phyloP scores from a whole-genome alignment of 2,888 invertebrate species.

The Limnephilus auricula region DNA sequence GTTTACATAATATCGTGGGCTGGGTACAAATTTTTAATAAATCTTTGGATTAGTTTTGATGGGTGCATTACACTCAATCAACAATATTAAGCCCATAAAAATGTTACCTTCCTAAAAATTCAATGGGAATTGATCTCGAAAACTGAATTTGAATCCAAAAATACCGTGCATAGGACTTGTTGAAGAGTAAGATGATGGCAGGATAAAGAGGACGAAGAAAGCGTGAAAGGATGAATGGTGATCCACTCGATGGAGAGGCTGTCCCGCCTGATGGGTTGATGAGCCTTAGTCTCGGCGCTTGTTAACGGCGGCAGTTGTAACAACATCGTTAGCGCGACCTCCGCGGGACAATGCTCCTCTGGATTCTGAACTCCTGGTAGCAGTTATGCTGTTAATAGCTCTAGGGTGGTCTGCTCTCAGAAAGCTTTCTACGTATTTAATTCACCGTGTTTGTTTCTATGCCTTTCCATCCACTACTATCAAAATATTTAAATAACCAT shows the following conservation, averaged over 20 bases:
- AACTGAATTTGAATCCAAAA: not conserved
- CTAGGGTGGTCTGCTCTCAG: slow-evolving; percentile 29
- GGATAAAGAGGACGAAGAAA: slow-evolving; percentile 4
- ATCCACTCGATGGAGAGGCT: slow-evolving; percentile 9
- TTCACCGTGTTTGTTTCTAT: not conserved
- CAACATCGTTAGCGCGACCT: slow-evolving; percentile 40
- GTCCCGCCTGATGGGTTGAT: slow-evolving; percentile 14
- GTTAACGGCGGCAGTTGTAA: slow-evolving; percentile 31
- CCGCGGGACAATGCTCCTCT: slow-evolving; percentile 24
- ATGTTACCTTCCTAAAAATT: not conserved
- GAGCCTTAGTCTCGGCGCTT: slow-evolving; percentile 10
- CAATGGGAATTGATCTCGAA: not conserved
- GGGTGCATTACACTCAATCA: too few species aligned
- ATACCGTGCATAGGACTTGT: not conserved
- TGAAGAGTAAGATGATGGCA: not conserved
- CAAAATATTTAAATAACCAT: too few species aligned
- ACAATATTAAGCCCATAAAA: too few species aligned
- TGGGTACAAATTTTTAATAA: too few species aligned
- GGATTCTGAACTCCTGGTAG: not conserved
- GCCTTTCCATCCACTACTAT: not conserved
- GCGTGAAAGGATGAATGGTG: not conserved
- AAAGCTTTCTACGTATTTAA: not conserved
- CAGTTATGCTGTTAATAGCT: slow-evolving; percentile 12
- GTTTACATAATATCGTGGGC: too few species aligned
- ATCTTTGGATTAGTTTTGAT: too few species aligned